phyloP scores from a whole-genome alignment of 2,888 invertebrate genomes.

The Portevinia maculata region DNA sequence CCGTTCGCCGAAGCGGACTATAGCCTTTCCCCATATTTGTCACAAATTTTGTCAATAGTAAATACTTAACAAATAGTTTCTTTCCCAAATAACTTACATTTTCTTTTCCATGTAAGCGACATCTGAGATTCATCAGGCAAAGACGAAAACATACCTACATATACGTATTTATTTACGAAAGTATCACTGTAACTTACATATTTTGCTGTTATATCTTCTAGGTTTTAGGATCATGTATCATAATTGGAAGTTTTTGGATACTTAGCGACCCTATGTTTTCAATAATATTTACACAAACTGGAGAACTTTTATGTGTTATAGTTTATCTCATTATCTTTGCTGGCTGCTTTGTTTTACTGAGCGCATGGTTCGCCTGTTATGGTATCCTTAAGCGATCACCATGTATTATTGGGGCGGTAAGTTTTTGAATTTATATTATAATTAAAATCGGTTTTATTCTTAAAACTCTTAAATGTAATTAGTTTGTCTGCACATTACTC shows the following conservation, averaged over 20 bases:
- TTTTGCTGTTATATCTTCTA: conserved; percentile 33
- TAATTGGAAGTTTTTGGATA: conserved; percentile 86
- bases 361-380: conserved; percentile 92
- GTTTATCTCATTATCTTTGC: conserved; percentile 89
- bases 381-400: conserved; percentile 91
- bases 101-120: too few relatives aligned
- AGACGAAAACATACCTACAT: too few relatives aligned
- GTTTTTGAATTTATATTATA: conserved; percentile 77
- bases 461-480: conserved; percentile 6
- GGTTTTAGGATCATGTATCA: conserved; percentile 60
- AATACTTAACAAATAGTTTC: too few relatives aligned
- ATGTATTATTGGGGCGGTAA: conserved; percentile 90
- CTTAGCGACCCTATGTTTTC: conserved; percentile 88
- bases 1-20: too few relatives aligned
- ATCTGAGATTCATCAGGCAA: too few relatives aligned
- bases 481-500: conserved; percentile 91
- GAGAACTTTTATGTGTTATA: conserved; percentile 85
- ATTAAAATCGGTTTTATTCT: conserved; percentile 11
- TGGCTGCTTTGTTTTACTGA: conserved; percentile 88
- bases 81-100: too few relatives aligned
- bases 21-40: too few relatives aligned
- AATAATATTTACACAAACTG: conserved; percentile 83
- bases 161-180: too few relatives aligned
- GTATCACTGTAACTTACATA: too few relatives aligned
- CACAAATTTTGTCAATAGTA: too few relatives aligned